Evolutionary conservation across 2,113 vertebrate species (phyloP).

Genomic region (Sander vitreus): DNA sequence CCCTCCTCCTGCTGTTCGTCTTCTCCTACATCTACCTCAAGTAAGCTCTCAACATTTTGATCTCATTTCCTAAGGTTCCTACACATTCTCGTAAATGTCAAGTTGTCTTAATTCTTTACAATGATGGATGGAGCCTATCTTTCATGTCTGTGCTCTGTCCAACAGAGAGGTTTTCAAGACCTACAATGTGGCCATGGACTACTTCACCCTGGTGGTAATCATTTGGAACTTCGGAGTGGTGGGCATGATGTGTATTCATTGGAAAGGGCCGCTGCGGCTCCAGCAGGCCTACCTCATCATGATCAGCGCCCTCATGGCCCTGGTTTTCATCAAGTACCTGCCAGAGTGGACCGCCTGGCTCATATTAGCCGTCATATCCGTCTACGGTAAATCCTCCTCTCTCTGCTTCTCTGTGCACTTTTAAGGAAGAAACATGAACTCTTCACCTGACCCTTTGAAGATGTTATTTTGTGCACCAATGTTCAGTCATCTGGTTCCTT

Average conservation of each 20-base stretch:
- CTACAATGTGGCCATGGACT: conserved; percentile 98
- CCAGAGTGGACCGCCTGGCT: conserved; percentile 99
- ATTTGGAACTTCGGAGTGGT: conserved; percentile 99
- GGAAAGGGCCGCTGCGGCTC: conserved; percentile 96
- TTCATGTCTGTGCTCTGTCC: not conserved
- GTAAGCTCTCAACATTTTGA: conserved; percentile 83
- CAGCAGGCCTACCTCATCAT: conserved; percentile 99
- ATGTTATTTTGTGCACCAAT: not conserved
- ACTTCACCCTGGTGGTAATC: conserved; percentile 91
- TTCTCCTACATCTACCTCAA: conserved; percentile 98
- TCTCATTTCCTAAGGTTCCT: not conserved
- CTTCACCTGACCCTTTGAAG: conserved; percentile 4
- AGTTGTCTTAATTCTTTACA: not conserved
- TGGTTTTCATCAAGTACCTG: conserved; percentile 99
- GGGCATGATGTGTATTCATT: conserved; percentile 98
- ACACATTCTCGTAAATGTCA: conserved; percentile 1
- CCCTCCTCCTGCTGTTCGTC: conserved; percentile 96
- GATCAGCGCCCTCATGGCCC: conserved; percentile 99
- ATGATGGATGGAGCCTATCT: not conserved
- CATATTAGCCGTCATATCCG: conserved; percentile 96
- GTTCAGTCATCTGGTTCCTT: conserved; percentile 20
- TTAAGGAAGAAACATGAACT: not conserved
- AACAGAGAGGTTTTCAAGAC: conserved; percentile 97
- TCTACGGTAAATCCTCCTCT: conserved; percentile 88
- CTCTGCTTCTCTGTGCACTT: not conserved